Conservation (phyloP, 2,888 invertebrate species). For the Strigamia transsilvanica region DNA sequence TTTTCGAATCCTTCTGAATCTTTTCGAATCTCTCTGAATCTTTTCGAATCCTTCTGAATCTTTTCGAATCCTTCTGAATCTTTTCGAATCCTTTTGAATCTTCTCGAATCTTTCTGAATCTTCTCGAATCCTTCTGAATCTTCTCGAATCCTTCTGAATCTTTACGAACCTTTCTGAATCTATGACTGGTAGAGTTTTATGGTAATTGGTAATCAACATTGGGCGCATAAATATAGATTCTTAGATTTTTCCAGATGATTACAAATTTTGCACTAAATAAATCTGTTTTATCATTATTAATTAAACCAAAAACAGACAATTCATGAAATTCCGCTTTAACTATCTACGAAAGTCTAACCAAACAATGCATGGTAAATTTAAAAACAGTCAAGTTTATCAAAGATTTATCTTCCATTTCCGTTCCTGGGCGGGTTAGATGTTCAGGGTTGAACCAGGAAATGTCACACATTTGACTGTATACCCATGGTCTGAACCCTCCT, state of each 20-base stretch:
- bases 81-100: too few species aligned
- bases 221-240: not conserved
- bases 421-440: conserved; percentile 20
- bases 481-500: conserved; percentile 42
- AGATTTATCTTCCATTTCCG: conserved; percentile 10
- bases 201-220: not conserved
- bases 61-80: too few species aligned
- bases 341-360: not conserved
- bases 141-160: too few species aligned
- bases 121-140: too few species aligned
- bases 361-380: not conserved
- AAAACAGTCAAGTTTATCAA: not conserved
- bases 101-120: too few species aligned
- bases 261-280: not conserved
- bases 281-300: not conserved
- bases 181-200: too few species aligned
- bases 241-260: not conserved
- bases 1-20: too few species aligned
- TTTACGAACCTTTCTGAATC: too few species aligned
- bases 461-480: conserved; percentile 40
- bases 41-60: too few species aligned
- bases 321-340: not conserved
- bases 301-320: not conserved
- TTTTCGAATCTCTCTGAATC: too few species aligned
- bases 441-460: conserved; percentile 39